A percentile compares a stretch with the other conserved stretches of the same genome.
Evolutionary conservation across 2,888 invertebrate genomes (phyloP).

Genomic region (Drosophila koepferae): DNA sequence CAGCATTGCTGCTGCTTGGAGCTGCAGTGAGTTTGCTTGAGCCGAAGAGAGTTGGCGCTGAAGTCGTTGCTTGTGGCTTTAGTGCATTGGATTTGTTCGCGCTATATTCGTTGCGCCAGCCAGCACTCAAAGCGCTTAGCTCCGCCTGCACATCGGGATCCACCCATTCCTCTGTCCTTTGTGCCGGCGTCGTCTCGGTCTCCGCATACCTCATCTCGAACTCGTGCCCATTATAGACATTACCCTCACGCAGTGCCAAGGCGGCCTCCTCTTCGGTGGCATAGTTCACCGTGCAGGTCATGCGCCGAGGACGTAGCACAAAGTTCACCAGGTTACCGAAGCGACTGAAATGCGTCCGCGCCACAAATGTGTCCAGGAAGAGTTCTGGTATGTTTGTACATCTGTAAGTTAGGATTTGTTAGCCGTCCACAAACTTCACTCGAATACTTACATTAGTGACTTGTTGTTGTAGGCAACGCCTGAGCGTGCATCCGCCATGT

Average conservation of each 20-base stretch:
- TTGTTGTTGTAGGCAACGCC: slow-evolving; percentile 51
- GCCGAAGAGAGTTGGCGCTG: slow-evolving; percentile 13
- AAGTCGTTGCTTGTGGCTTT: neutral
- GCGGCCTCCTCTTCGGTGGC: slow-evolving; percentile 87
- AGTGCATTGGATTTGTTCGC: slow-evolving; percentile 4
- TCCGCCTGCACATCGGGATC: slow-evolving; percentile 90
- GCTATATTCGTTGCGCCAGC: slow-evolving; percentile 46
- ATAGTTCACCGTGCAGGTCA: slow-evolving; percentile 90
- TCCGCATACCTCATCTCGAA: slow-evolving; percentile 88
- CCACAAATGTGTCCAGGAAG: slow-evolving; percentile 87
- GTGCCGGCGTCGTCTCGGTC: slow-evolving; percentile 84
- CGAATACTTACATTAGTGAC: slow-evolving; percentile 57
- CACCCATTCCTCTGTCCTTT: slow-evolving; percentile 84
- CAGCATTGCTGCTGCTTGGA: neutral
- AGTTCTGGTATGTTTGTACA: slow-evolving; percentile 89
- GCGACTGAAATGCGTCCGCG: slow-evolving; percentile 89
- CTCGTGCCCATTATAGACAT: slow-evolving; percentile 87
- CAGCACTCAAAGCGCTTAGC: slow-evolving; percentile 87
- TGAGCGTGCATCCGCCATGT: slow-evolving; percentile 45
- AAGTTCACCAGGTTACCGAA: slow-evolving; percentile 90
- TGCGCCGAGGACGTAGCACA: slow-evolving; percentile 88
- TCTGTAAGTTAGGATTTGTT: slow-evolving; percentile 25
- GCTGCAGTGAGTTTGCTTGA: slow-evolving; percentile 6
- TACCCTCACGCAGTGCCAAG: slow-evolving; percentile 87
- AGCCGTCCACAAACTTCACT: neutral